These are phyloP conservation scores for Amphibalanus amphitrite DNA, from an alignment of 1,140 invertebrate genomes.

Conservation along the genomic window DNA sequence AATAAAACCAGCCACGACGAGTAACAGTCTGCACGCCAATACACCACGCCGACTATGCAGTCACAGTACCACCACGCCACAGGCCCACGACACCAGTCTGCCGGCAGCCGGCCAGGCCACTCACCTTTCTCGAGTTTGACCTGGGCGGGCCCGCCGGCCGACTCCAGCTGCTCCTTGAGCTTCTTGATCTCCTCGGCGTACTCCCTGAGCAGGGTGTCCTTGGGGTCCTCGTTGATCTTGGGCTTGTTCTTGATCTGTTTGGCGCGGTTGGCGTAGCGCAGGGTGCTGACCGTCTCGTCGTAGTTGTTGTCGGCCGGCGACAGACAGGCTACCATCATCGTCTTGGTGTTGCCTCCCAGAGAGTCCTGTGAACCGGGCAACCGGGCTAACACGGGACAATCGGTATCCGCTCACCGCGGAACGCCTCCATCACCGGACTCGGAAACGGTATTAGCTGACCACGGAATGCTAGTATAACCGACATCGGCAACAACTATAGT, in stretches of 20 bases:
- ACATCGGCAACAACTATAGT: too few relatives aligned
- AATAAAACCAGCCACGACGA: too few relatives aligned
- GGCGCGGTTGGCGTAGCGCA: conserved; percentile 73
- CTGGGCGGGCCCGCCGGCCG: background rate
- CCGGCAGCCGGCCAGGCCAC: too few relatives aligned
- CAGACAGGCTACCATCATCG: conserved; percentile 83
- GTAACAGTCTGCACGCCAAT: too few relatives aligned
- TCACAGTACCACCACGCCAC: too few relatives aligned
- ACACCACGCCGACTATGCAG: too few relatives aligned
- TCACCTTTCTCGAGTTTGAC: background rate
- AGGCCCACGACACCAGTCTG: too few relatives aligned
- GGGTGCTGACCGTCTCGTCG: conserved; percentile 74
- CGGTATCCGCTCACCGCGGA: too few relatives aligned
- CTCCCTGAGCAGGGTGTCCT: conserved; percentile 68
- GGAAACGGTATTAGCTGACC: too few relatives aligned
- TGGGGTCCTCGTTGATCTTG: conserved; percentile 82
- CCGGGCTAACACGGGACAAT: too few relatives aligned
- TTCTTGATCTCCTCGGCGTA: conserved; percentile 73
- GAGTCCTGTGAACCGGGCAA: conserved; percentile 54
- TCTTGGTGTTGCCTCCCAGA: conserved; percentile 85
- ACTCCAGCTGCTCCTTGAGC: conserved; percentile 43
- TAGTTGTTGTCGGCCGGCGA: conserved; percentile 76
- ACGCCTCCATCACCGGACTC: too few relatives aligned
- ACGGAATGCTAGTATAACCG: too few relatives aligned
- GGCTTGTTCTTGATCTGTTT: conserved; percentile 90